Base-by-base conservation (phyloP, 2,113 vertebrate species). In the Hypocryptadius cinnamomeus region DNA sequence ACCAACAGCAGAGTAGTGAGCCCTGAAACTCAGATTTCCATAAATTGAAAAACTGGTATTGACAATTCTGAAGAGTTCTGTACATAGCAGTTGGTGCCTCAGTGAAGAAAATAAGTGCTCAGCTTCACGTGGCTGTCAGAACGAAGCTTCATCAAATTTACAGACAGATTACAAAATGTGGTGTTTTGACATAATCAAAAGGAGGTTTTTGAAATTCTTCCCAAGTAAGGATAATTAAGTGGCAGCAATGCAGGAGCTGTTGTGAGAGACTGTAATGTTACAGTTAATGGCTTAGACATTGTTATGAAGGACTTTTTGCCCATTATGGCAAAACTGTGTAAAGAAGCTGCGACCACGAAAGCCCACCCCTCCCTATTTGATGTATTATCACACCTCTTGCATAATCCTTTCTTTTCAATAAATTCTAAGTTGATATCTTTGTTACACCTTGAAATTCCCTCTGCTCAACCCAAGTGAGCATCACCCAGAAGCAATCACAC, bases 151-250 rank as follows among this genome's bases (percentile, higher is more conserved):
- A 65, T 54, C 70, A 89, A 70, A 90, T 73, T 90, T 71, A 50
- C 1, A 22, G 73, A 73, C 88, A 92, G 90, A 94, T 90, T 85
- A 93, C 79, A 88, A 92, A 95, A 94, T 92, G 79, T 86, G 82
- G 53, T 93, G 93, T 95, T 96, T 95, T 96, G 90, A 95, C 90
- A 82, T 9, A 50, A 93, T 73, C 79, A 86, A 86, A 79, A 68
- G 77, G 83, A 94, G 90, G 79, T 40, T 92, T 91, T 90, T 86
- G 47, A 96, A 94, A 95, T 87, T 74, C 65, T 90, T 88, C 69
- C 88, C 53, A 31, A 85, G 51, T 45, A 88, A 80, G 70, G 83
- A 86, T 84, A 93, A 92, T 92, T 94, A 94, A 63, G 35, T 65
- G 69, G 88, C 68, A 94, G 69, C 65, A 69, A 84, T 23, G 48